Conservation (phyloP, 2,797 vertebrate genomes). For the Cuniculus paca region DNA sequence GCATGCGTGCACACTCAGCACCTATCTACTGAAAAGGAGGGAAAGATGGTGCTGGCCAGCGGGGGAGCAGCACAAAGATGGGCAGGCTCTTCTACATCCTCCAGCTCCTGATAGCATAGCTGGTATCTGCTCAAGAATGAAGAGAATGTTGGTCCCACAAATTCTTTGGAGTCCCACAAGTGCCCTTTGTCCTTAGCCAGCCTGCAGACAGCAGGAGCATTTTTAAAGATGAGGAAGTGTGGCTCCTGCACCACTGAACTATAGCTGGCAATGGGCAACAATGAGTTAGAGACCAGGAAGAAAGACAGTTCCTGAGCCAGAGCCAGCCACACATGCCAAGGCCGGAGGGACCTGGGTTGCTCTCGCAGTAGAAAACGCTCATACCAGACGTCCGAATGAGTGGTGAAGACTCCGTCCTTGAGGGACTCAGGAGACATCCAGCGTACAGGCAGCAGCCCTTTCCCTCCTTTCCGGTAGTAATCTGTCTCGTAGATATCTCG, state of each 20-base stretch:
- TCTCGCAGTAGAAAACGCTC: neutral
- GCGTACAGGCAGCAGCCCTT: constrained; percentile 98
- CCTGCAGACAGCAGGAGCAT: neutral
- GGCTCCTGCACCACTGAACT: fast-evolving
- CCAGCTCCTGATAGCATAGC: neutral
- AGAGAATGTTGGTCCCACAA: neutral
- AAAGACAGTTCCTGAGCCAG: neutral
- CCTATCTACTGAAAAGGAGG: neutral
- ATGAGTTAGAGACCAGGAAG: neutral
- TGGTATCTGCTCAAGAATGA: neutral
- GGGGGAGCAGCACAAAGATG: neutral
- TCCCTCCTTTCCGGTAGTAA: constrained; percentile 99
- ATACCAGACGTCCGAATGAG: constrained; percentile 99
- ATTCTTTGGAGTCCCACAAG: neutral
- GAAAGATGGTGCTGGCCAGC: neutral
- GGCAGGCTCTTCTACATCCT: neutral
- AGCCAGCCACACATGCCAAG: fast-evolving
- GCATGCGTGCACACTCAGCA: fast-evolving
- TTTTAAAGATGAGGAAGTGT: neutral
- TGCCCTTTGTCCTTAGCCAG: neutral
- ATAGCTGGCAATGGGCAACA: neutral
- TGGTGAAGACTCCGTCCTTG: constrained; percentile 99
- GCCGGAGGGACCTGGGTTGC: neutral
- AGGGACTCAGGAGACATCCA: constrained; percentile 99
- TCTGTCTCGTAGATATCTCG: constrained; percentile 99